A percentile compares a stretch with the other conserved stretches of the same genome.
Evolutionary conservation across 2,113 vertebrate species (phyloP).

Genomic region (Cromileptes altivelis): DNA sequence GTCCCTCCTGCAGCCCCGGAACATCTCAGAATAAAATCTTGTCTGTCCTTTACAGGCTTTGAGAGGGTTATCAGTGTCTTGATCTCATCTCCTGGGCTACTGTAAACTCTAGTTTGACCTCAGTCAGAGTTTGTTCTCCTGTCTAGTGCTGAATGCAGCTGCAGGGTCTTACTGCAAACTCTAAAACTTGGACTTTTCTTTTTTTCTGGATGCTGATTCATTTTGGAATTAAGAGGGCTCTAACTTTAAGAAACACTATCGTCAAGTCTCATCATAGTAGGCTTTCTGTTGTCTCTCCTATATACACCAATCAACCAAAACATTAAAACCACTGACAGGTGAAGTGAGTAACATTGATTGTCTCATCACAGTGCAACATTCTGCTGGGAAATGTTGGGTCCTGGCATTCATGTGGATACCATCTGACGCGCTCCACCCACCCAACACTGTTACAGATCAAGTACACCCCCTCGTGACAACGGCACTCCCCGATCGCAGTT

Average conservation of each 20-base stretch:
- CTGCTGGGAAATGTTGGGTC: no score
- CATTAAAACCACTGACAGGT: no score
- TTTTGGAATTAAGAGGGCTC: neutral
- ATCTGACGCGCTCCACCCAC: no score
- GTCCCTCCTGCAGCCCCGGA: slow-evolving; percentile 13
- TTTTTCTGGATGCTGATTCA: neutral
- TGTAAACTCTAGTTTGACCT: slow-evolving; percentile 8
- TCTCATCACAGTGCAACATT: no score
- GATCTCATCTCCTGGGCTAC: slow-evolving; percentile 8
- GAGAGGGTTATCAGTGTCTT: slow-evolving; percentile 11
- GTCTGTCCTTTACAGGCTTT: slow-evolving; percentile 16
- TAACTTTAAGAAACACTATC: neutral
- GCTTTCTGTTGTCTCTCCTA: neutral
- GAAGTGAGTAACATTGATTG: no score
- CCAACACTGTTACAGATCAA: no score
- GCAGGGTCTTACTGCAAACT: neutral
- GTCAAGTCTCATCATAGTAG: neutral
- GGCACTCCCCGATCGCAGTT: no score
- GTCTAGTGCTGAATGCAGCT: slow-evolving; percentile 19
- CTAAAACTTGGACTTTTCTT: neutral
- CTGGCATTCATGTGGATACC: no score
- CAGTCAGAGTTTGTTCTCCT: slow-evolving; percentile 3
- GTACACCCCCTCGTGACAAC: no score
- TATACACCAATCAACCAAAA: no score
- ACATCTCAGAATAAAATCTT: slow-evolving; percentile 18